Conservation (phyloP, 2,888 invertebrate genomes). For the Orchestes rusci region DNA sequence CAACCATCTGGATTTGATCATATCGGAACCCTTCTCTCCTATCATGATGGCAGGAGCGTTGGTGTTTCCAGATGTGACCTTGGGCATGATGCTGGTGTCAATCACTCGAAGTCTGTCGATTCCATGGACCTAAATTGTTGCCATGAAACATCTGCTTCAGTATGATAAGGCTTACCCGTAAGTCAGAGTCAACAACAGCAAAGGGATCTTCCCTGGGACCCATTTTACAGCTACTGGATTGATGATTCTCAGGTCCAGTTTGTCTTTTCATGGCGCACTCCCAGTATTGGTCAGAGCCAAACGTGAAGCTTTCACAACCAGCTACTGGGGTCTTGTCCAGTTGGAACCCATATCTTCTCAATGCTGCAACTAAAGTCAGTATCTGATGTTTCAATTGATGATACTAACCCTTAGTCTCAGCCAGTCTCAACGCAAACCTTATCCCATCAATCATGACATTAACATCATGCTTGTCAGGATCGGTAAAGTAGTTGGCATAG, state of each 20-base stretch:
- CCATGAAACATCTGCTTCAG: background rate
- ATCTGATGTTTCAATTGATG: background rate
- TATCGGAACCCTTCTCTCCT: slow-evolving; percentile 58
- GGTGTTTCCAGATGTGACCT: slow-evolving; percentile 58
- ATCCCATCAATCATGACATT: slow-evolving; percentile 76
- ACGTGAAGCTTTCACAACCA: slow-evolving; percentile 68
- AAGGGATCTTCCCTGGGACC: slow-evolving; percentile 49
- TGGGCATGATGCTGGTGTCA: slow-evolving; percentile 64
- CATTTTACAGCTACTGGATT: slow-evolving; percentile 59
- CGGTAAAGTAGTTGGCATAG: slow-evolving; percentile 71
- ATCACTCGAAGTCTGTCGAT: slow-evolving; percentile 59
- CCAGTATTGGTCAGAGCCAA: slow-evolving; percentile 60
- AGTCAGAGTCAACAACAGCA: slow-evolving; percentile 50
- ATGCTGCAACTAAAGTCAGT: slow-evolving; percentile 30
- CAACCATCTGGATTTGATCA: slow-evolving; percentile 58
- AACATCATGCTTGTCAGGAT: slow-evolving; percentile 61
- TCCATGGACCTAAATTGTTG: slow-evolving; percentile 51
- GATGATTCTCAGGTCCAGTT: slow-evolving; percentile 59
- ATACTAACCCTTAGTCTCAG: slow-evolving; percentile 57
- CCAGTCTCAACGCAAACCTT: slow-evolving; percentile 64
- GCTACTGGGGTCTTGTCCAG: slow-evolving; percentile 64
- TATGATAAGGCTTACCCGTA: slow-evolving; percentile 34
- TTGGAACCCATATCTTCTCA: slow-evolving; percentile 63
- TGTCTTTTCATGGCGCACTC: slow-evolving; percentile 52
- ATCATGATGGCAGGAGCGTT: slow-evolving; percentile 66